phyloP scores from a whole-genome alignment of 2,888 invertebrate species.

The Pristionchus entomophagus region DNA sequence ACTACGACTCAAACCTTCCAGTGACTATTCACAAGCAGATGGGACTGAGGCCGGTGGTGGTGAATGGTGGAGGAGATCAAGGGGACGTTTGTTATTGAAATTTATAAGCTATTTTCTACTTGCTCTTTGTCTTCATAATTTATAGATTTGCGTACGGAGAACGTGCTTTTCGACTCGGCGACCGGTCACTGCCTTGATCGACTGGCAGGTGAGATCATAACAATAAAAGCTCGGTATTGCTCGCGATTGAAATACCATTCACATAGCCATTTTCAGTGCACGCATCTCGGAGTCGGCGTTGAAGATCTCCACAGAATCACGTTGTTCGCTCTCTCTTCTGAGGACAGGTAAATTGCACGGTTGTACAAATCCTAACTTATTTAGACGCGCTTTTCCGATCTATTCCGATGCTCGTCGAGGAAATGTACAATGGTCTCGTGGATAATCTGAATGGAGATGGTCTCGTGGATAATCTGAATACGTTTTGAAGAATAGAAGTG shows the following conservation, averaged over 20 bases:
- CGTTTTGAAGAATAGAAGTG: no score
- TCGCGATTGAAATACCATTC: not conserved
- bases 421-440: no score
- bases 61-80: constrained; percentile 43
- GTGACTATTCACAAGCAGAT: not conserved
- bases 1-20: not conserved
- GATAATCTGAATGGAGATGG: not conserved
- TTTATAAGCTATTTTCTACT: not conserved
- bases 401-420: not conserved
- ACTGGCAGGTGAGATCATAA: constrained; percentile 24
- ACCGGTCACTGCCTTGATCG: not conserved
- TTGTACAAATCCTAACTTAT: not conserved
- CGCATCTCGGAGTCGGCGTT: no score
- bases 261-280: not conserved
- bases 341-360: not conserved
- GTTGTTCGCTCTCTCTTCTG: not conserved
- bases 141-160: not conserved
- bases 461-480: not conserved
- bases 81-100: not conserved
- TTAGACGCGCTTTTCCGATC: not conserved
- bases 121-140: not conserved
- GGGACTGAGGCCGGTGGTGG: not conserved
- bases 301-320: not conserved
- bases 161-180: not conserved
- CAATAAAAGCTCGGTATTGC: no score